phyloP scores from a whole-genome alignment of 2,797 vertebrate genomes.

The Sebastes variabilis region DNA sequence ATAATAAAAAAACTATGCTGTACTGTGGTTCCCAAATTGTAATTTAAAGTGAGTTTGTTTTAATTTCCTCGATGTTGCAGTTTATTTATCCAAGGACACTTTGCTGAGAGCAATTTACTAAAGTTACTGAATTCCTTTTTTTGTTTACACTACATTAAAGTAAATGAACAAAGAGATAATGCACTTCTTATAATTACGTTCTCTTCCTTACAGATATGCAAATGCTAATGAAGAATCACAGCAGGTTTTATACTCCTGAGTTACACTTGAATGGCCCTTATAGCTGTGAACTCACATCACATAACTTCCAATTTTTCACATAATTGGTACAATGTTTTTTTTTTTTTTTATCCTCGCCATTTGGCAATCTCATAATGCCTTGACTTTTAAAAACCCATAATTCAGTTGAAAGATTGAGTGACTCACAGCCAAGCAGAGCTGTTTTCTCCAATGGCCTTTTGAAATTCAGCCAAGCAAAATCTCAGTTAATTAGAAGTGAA shows the following conservation, averaged over 20 bases:
- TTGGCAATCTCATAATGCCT: conserved; percentile 67
- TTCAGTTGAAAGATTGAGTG: conserved; percentile 73
- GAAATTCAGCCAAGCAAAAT: conserved; percentile 79
- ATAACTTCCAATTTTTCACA: conserved; percentile 37
- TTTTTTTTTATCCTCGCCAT: conserved; percentile 65
- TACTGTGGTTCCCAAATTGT: background rate
- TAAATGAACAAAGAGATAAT: background rate
- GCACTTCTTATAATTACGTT: background rate
- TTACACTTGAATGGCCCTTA: conserved; percentile 14
- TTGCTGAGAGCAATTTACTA: background rate
- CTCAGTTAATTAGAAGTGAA: conserved; percentile 78
- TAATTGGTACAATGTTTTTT: conserved; percentile 65
- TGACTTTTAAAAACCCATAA: conserved; percentile 78
- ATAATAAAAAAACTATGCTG: too few relatives aligned
- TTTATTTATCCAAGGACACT: background rate
- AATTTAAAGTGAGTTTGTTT: background rate
- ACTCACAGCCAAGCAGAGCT: conserved; percentile 59
- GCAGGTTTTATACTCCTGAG: conserved; percentile 3
- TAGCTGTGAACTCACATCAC: conserved; percentile 19
- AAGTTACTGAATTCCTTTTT: background rate
- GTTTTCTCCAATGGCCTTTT: conserved; percentile 76
- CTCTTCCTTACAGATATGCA: background rate
- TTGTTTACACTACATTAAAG: background rate
- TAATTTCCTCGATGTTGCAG: background rate
- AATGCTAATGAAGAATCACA: conserved; percentile 1